A percentile compares a stretch with the other conserved stretches of the same genome.
Conservation (phyloP, 2,797 vertebrate genomes). For the Dicrostonyx torquatus region DNA sequence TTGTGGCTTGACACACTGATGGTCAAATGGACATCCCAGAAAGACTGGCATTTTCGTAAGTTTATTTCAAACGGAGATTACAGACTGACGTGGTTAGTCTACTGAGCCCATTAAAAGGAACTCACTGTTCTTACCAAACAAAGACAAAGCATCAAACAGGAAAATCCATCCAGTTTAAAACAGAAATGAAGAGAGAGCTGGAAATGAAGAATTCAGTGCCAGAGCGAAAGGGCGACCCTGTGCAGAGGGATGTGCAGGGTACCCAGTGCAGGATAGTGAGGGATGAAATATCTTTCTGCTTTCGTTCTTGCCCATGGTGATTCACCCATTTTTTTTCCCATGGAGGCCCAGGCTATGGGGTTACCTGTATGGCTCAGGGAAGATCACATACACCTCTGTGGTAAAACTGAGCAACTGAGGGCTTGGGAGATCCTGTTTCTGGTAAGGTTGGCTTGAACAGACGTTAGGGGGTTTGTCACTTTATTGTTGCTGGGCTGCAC, state of each 20-base stretch:
- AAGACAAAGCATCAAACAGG: conserved; percentile 44
- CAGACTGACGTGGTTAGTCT: conserved; percentile 37
- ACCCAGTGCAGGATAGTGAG: no score
- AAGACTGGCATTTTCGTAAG: conserved; percentile 46
- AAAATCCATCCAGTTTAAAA: conserved; percentile 50
- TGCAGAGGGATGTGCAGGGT: neutral
- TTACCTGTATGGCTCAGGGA: neutral
- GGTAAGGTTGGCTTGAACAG: neutral
- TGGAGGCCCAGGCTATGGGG: neutral
- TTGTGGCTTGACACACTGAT: neutral
- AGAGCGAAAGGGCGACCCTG: neutral
- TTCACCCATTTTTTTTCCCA: neutral
- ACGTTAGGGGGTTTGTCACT: neutral
- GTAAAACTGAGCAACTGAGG: neutral
- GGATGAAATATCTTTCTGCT: neutral
- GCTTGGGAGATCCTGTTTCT: neutral
- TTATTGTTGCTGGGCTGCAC: neutral
- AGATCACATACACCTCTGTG: neutral
- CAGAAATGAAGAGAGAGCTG: conserved; percentile 29
- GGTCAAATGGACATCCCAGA: conserved; percentile 48
- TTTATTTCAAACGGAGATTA: conserved; percentile 46
- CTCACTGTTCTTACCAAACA: conserved; percentile 43
- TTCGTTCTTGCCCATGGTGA: neutral
- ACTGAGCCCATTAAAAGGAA: conserved; percentile 44
- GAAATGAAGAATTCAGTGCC: neutral